Conservation (phyloP, 2,888 invertebrate genomes). For the Agonum fuliginosum region DNA sequence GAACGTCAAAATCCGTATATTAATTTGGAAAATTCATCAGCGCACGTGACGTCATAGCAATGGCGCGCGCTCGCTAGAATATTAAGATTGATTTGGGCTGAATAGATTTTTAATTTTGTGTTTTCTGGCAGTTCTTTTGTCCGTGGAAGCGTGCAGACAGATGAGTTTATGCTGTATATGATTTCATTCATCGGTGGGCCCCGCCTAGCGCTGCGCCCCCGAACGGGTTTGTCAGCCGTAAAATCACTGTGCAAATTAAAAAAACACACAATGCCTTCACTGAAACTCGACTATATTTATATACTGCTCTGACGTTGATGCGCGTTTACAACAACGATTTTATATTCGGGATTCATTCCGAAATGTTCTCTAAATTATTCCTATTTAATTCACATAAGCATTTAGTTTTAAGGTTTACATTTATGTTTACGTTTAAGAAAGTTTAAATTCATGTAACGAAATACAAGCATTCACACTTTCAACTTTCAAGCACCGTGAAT, state of each 20-base stretch:
- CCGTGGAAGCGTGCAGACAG: constrained; percentile 66
- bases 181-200: constrained; percentile 71
- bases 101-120: constrained; percentile 71
- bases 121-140: constrained; percentile 68
- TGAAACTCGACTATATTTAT: constrained; percentile 56
- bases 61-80: constrained; percentile 31
- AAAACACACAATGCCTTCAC: constrained; percentile 62
- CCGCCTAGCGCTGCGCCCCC: constrained; percentile 62
- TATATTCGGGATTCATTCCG: too few relatives aligned
- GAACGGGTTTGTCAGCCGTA: constrained; percentile 61
- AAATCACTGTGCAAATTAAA: constrained; percentile 70
- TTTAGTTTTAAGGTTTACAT: too few relatives aligned
- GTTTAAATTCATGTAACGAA: too few relatives aligned
- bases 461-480: too few relatives aligned
- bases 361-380: too few relatives aligned
- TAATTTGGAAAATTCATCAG: constrained; percentile 58
- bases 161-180: constrained; percentile 70
- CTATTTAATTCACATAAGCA: too few relatives aligned
- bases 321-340: neutral
- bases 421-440: too few relatives aligned
- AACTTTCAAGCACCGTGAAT: too few relatives aligned
- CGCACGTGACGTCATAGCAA: constrained; percentile 47
- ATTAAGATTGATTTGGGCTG: constrained; percentile 59
- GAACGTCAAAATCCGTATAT: constrained; percentile 50
- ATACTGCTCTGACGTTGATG: neutral